Percentiles rank a stretch among this genome's conserved stretches.
Evolutionary conservation across 2,888 invertebrate genomes (phyloP).

Genomic region (Phasia obesa): DNA sequence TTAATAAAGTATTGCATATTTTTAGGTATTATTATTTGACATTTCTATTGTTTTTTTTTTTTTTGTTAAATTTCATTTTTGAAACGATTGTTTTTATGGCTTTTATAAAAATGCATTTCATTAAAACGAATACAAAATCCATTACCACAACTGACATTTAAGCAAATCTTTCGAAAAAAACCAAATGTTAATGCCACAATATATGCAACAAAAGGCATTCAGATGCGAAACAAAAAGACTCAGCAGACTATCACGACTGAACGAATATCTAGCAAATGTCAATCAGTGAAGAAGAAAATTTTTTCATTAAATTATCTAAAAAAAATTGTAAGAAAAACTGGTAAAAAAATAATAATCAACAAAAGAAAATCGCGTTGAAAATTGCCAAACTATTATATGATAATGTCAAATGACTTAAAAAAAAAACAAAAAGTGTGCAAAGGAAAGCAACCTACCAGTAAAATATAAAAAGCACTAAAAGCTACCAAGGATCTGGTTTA

Average conservation of each 20-base stretch:
- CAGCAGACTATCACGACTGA: neutral
- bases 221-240: conserved; percentile 1
- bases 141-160: conserved; percentile 60
- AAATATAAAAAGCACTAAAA: conserved; percentile 10
- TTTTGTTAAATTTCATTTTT: neutral
- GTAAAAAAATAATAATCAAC: conserved; percentile 21
- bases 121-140: conserved; percentile 44
- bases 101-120: conserved; percentile 52
- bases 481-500: conserved; percentile 41
- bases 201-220: conserved; percentile 39
- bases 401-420: conserved; percentile 56
- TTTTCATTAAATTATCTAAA: conserved; percentile 81
- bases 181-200: conserved; percentile 28
- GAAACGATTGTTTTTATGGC: neutral
- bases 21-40: too few species aligned
- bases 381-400: conserved; percentile 65
- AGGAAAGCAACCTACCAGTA: conserved; percentile 16
- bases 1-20: conserved; percentile 17
- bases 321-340: conserved; percentile 20
- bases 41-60: neutral
- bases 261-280: conserved; percentile 74
- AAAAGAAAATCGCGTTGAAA: conserved; percentile 57
- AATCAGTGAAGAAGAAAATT: conserved; percentile 82
- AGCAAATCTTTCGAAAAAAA: neutral
- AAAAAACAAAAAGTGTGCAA: conserved; percentile 14